Evolutionary conservation across 2,888 invertebrate species (phyloP).

Genomic region (Altica lythri): DNA sequence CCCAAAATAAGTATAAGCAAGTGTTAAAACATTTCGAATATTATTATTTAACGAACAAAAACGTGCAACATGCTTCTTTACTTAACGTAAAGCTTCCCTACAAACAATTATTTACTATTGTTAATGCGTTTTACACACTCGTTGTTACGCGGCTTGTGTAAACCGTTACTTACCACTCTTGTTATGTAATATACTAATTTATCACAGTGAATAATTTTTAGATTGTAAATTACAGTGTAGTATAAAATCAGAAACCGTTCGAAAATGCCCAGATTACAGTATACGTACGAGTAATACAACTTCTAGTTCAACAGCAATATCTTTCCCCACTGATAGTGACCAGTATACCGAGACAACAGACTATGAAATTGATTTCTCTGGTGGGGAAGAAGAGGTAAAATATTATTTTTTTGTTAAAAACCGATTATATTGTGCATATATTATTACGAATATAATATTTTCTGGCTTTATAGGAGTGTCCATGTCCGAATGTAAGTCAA

Average conservation of each 20-base stretch:
- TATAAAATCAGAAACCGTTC: not conserved
- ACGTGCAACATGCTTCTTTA: too few species aligned
- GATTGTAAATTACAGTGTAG: not conserved
- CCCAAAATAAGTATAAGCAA: too few species aligned
- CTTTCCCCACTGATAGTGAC: not conserved
- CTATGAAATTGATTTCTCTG: conserved; percentile 10
- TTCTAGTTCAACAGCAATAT: not conserved
- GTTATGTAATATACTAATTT: too few species aligned
- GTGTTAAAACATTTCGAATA: too few species aligned
- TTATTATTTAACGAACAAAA: too few species aligned
- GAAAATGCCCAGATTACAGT: conserved; percentile 12
- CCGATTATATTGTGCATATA: too few species aligned
- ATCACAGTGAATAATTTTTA: not conserved
- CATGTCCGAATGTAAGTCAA: not conserved
- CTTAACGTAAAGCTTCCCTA: too few species aligned
- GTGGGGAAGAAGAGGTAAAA: not conserved
- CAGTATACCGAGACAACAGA: not conserved
- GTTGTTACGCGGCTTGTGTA: too few species aligned
- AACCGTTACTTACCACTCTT: not conserved
- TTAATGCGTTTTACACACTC: too few species aligned
- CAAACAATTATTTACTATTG: too few species aligned
- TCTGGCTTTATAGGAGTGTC: not conserved
- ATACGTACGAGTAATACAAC: conserved; percentile 22
- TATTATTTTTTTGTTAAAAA: not conserved
- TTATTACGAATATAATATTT: too few species aligned